Base-by-base conservation (phyloP, 2,797 vertebrate genomes). In the Micropoecilia bifurca region DNA sequence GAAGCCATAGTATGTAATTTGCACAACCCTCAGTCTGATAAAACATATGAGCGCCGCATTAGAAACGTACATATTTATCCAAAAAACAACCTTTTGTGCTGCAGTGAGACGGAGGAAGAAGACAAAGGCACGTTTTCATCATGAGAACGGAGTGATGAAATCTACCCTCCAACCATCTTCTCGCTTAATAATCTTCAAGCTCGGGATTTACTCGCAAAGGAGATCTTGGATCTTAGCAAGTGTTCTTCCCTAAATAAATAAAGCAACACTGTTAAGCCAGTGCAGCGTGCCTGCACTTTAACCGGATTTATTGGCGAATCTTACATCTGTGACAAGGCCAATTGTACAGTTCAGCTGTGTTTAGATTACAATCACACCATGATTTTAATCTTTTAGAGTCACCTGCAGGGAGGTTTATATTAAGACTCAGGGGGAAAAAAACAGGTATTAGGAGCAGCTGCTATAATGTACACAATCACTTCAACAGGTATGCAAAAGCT, bases 341-440 rank as follows among this genome's bases (percentile, higher is more conserved):
- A 45, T 41, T 39, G 14, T 46, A 82, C 36, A 73, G 71, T 79
- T 71, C 25, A 45, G 74, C 43, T 73, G 61, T 74, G 75, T 78
- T 76, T 77, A n/a, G 71, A 88, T 87, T 48, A 57, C 53, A 82
- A 68, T 63, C 43, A 72, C 74, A 75, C 16, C 46, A 25, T 33
- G 43, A 43, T 30, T 77, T 79, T 74, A 78, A 78, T 83, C 22
- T 72, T 71, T 8, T 73, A 12, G 82, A 81, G 63, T 80, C 71
- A 77, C 82, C 50, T 66, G 30, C 50, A 36, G n/a, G n/a, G 12
- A 1, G 50, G 73, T 84, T 85, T 55, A 48, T 13, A 80, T 66
- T 10, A 0, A 61, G 71, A 78, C 75, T 71, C 53, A 71, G 79
- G 33, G 33, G 33, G 74, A 81, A 57, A 48, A 75, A 75, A 41